Evolutionary conservation across 2,888 invertebrate genomes (phyloP), one percentile per base, ranked within the genome.

Genomic region (Cecidostiba fungosa): DNA sequence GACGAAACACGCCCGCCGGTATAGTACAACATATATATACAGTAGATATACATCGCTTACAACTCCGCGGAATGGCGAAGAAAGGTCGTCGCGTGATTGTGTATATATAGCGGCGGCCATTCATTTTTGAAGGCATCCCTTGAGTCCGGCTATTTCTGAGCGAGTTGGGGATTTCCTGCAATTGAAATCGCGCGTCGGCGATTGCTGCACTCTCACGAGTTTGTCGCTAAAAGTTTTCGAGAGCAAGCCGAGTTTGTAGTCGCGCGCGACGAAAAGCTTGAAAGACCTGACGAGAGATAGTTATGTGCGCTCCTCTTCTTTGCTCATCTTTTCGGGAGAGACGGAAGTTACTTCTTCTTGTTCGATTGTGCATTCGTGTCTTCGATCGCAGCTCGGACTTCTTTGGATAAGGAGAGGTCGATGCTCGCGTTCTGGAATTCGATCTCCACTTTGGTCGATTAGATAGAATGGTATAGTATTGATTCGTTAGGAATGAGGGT

Each of bases 241-340:
- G 62, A 3, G 66, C n/a, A n/a, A n/a, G 14, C 2, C 12, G 66
- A 66, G 66, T 10, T 29, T 66, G 62, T n/a, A 54, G 54, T 54
- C 54, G 54, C 47, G 1, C 43, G 14, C 54, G n/a, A 59, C 4
- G 54, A n/a, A 59, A n/a, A 59, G 19, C 4, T 23, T 19, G 54
- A 59, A 66, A 66, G 66, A 66, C 26, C 66, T 26, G 66, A 66
- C 29, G 66, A 66, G 47, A 47, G 66, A 66, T 26, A 66, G 26
- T 66, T 66, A 66, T 66, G 66, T 29, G 66, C 66, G 29, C 66
- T 2, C 47, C n/a, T n/a, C n/a, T n/a, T 59, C 66, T 66, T 66
- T 66, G 66, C 66, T 66, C 66, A 66, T 66, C 66, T 66, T 66
- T 66, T 66, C n/a, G 10, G 26, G 14, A 14, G 16, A 29, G n/a